Conservation (phyloP, 2,797 vertebrate genomes). For the Acanthopagrus latus region DNA sequence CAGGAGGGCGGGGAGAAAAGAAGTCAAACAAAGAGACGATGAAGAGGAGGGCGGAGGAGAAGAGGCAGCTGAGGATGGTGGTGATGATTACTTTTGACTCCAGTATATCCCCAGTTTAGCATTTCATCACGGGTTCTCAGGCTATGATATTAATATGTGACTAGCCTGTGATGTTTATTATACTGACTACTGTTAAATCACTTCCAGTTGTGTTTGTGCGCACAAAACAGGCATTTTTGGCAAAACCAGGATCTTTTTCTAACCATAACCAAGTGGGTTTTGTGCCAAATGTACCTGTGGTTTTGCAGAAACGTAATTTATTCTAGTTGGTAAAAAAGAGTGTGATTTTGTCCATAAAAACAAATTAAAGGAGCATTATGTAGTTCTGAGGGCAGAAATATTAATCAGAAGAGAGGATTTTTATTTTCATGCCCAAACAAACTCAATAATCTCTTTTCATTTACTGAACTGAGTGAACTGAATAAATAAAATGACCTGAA, state of each 20-base stretch:
- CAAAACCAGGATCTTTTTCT: no score
- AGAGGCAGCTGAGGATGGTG: conserved; percentile 7
- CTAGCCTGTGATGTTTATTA: neutral
- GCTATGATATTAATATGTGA: neutral
- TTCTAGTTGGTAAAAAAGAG: neutral
- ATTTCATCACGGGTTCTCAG: neutral
- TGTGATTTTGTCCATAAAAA: neutral
- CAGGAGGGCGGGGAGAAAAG: neutral
- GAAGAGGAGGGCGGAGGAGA: neutral
- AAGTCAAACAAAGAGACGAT: conserved; percentile 28
- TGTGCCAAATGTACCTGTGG: no score
- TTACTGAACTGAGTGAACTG: no score
- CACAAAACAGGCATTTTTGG: no score
- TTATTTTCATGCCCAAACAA: no score
- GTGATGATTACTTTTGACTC: conserved; percentile 26
- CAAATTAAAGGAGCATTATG: neutral
- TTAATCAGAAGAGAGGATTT: no score
- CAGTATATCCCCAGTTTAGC: neutral
- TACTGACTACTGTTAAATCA: neutral
- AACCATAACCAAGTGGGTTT: no score
- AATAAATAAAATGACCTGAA: no score
- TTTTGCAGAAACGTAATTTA: no score
- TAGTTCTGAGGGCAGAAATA: no score
- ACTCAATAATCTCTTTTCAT: no score
- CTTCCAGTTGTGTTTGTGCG: neutral